These are phyloP conservation scores for Anisognathus igniventris DNA, from an alignment of 2,797 vertebrate species.

Conservation along the genomic window DNA sequence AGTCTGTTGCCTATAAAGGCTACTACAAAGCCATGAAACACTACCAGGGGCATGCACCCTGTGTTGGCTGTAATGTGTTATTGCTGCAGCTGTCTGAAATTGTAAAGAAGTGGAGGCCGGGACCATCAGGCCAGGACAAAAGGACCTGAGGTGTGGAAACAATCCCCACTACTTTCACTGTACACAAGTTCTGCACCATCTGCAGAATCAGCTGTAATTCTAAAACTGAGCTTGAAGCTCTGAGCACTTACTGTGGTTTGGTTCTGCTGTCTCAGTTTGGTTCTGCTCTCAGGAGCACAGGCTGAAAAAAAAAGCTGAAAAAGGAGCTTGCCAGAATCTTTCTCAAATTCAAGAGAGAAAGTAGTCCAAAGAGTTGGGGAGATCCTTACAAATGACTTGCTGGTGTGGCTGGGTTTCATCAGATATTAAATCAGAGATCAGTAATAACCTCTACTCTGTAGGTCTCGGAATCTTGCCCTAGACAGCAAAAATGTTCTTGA, in stretches of 20 bases:
- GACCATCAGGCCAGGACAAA: not conserved
- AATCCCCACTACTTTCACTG: not conserved
- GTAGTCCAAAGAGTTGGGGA: not conserved
- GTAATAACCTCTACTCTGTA: not conserved
- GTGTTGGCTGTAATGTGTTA: not conserved
- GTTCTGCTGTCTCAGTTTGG: not conserved
- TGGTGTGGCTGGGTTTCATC: not conserved
- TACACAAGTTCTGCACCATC: not conserved
- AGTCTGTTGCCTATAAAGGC: not conserved
- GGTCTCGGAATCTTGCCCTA: not conserved
- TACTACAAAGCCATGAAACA: not conserved
- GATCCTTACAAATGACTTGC: not conserved
- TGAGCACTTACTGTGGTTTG: not conserved
- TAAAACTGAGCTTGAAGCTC: not conserved
- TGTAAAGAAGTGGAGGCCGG: not conserved
- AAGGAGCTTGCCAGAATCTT: not conserved
- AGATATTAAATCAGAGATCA: not conserved
- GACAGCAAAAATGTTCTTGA: not conserved
- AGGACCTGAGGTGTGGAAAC: not conserved
- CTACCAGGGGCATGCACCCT: not conserved
- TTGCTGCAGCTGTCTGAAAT: not conserved
- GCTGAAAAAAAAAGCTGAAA: not conserved
- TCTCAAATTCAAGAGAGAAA: not conserved
- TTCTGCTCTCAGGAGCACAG: not conserved
- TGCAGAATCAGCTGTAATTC: not conserved